A percentile compares a stretch with the other conserved stretches of the same genome.
These are phyloP conservation scores for Platorchestia sp. DNA, from an alignment of 1,140 invertebrate species.

Conservation along the genomic window DNA sequence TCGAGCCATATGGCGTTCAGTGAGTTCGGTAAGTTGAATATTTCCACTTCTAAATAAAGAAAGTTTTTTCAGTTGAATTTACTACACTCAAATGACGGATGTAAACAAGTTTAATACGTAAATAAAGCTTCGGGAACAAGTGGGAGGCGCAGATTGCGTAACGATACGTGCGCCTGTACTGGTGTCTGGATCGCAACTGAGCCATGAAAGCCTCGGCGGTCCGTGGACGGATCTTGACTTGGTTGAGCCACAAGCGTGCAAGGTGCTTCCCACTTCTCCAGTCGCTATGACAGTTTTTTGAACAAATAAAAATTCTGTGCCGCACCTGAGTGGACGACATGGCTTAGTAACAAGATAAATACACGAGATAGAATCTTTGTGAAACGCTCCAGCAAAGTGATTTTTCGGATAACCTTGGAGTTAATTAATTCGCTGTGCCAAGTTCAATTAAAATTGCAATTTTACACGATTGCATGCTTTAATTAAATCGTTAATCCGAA, in stretches of 20 bases:
- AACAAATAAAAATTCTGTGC: not conserved
- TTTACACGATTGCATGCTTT: too few relatives aligned
- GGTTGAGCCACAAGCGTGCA: not conserved
- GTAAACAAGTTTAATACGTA: not conserved
- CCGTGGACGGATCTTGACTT: not conserved
- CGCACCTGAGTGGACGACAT: not conserved
- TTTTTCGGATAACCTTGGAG: not conserved
- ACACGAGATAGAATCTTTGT: not conserved
- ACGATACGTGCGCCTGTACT: not conserved
- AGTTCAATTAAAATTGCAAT: too few relatives aligned
- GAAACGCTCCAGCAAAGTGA: not conserved
- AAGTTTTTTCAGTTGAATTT: not conserved
- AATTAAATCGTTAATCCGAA: too few relatives aligned
- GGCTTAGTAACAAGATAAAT: not conserved
- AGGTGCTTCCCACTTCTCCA: not conserved
- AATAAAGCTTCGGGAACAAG: constrained; percentile 2
- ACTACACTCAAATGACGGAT: not conserved
- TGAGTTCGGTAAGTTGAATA: not conserved
- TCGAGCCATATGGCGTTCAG: not conserved
- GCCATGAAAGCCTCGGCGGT: not conserved
- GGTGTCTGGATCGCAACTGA: constrained; percentile 38
- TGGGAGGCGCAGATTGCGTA: constrained; percentile 12
- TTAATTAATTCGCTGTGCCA: too few relatives aligned
- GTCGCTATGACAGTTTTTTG: not conserved
- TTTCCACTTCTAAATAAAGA: not conserved